phyloP scores from a whole-genome alignment of 1,140 invertebrate genomes.

The Orchesella cincta region DNA sequence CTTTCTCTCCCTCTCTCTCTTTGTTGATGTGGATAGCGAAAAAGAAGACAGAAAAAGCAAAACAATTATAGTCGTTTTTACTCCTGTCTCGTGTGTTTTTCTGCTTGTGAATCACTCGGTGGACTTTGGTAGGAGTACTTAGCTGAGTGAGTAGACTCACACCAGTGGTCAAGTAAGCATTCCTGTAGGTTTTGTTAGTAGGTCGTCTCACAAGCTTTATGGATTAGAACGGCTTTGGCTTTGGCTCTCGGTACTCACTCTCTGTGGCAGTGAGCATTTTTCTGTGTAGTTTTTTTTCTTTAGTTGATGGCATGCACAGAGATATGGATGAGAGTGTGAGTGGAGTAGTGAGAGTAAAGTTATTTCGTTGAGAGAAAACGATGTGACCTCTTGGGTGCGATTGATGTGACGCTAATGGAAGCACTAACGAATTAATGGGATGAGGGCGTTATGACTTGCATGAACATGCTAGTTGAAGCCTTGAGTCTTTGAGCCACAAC shows the following conservation, averaged over 20 bases:
- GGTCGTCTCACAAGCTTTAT: neutral
- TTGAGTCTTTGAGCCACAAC: neutral
- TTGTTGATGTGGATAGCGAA: too few species aligned
- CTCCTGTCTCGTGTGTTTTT: neutral
- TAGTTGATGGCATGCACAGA: neutral
- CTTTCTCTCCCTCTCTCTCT: too few species aligned
- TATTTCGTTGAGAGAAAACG: neutral
- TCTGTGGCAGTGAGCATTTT: too few species aligned
- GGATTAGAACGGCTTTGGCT: neutral
- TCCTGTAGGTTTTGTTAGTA: neutral
- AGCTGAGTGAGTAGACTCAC: neutral
- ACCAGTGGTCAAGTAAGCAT: constrained; percentile 7
- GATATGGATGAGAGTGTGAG: neutral
- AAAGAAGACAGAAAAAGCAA: neutral
- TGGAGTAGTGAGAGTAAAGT: neutral
- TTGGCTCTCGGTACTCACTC: too few species aligned
- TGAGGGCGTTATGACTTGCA: constrained; percentile 18
- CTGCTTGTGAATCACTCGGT: neutral
- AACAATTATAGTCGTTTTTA: neutral
- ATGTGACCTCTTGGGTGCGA: constrained; percentile 27
- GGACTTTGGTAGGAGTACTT: neutral
- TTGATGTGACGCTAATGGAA: constrained; percentile 28
- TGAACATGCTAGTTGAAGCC: neutral
- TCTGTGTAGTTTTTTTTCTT: neutral
- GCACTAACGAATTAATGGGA: constrained; percentile 28